Conservation (phyloP, 2,888 invertebrate genomes). For the Ellobium chinense region DNA sequence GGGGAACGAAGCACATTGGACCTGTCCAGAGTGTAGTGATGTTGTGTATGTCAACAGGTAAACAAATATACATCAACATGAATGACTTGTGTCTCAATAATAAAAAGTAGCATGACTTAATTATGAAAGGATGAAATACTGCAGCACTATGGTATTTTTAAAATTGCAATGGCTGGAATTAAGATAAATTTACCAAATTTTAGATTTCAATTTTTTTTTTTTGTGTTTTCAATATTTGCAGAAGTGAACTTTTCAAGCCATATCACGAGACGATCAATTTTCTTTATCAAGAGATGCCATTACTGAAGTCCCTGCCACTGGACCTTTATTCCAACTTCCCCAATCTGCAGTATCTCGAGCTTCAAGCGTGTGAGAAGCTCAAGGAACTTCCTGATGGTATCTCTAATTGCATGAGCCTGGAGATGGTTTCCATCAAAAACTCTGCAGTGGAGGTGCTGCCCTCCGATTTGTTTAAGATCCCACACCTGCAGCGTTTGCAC, state of each 20-base stretch:
- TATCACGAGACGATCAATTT: slow-evolving; percentile 61
- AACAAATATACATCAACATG: too few species aligned
- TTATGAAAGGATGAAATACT: too few species aligned
- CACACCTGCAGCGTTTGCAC: slow-evolving; percentile 48
- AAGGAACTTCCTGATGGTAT: slow-evolving; percentile 58
- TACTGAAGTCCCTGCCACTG: slow-evolving; percentile 52
- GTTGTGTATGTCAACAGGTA: too few species aligned
- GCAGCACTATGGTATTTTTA: too few species aligned
- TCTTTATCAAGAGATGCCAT: slow-evolving; percentile 53
- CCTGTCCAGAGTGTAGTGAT: too few species aligned
- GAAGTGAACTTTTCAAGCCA: slow-evolving; percentile 59
- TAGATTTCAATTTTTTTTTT: too few species aligned
- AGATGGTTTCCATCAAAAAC: slow-evolving; percentile 57
- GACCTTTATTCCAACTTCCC: slow-evolving; percentile 63
- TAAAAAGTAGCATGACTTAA: too few species aligned
- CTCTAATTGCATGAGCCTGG: slow-evolving; percentile 53
- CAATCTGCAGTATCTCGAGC: slow-evolving; percentile 58
- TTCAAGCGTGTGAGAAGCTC: slow-evolving; percentile 39
- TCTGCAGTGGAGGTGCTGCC: slow-evolving; percentile 57
- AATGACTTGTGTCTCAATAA: too few species aligned
- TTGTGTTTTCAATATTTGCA: too few species aligned
- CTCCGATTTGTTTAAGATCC: slow-evolving; percentile 51
- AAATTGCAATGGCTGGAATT: too few species aligned
- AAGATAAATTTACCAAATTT: too few species aligned
- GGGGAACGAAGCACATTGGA: too few species aligned